Evolutionary conservation across 2,888 invertebrate species (phyloP).

Genomic region (Cenopis cana): DNA sequence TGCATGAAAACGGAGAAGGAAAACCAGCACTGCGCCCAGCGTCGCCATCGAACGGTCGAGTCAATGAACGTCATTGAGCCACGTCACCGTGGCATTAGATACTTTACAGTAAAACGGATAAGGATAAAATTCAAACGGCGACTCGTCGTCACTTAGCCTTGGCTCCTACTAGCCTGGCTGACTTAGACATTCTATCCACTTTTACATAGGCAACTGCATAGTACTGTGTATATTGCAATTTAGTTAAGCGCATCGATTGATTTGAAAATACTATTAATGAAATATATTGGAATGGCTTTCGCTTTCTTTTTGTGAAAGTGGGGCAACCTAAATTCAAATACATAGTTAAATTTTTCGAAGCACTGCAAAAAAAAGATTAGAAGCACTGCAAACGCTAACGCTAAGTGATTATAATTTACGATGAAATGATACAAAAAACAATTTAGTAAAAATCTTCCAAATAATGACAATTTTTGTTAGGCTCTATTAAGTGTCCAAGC

Average conservation of each 20-base stretch:
- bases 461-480: too few relatives aligned
- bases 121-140: slow-evolving; percentile 59
- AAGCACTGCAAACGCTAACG: not conserved
- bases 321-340: not conserved
- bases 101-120: slow-evolving; percentile 54
- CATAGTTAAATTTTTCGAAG: too few relatives aligned
- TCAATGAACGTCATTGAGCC: slow-evolving; percentile 84
- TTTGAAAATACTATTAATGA: slow-evolving; percentile 6
- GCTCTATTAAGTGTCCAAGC: too few relatives aligned
- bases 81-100: slow-evolving; percentile 53
- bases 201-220: slow-evolving; percentile 74
- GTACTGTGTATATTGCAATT: slow-evolving; percentile 64
- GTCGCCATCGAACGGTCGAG: slow-evolving; percentile 80
- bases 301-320: not conserved
- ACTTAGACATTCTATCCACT: slow-evolving; percentile 86
- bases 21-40: slow-evolving; percentile 78
- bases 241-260: slow-evolving; percentile 55
- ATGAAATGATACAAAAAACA: not conserved
- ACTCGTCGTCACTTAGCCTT: slow-evolving; percentile 76
- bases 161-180: slow-evolving; percentile 84
- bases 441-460: too few relatives aligned
- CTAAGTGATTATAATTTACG: not conserved
- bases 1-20: slow-evolving; percentile 84
- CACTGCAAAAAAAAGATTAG: not conserved
- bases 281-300: not conserved